A percentile compares a stretch with the other conserved stretches of the same genome.
These are phyloP conservation scores for Phenacoccus solenopsis DNA, from an alignment of 1,140 invertebrate genomes.

Conservation along the genomic window DNA sequence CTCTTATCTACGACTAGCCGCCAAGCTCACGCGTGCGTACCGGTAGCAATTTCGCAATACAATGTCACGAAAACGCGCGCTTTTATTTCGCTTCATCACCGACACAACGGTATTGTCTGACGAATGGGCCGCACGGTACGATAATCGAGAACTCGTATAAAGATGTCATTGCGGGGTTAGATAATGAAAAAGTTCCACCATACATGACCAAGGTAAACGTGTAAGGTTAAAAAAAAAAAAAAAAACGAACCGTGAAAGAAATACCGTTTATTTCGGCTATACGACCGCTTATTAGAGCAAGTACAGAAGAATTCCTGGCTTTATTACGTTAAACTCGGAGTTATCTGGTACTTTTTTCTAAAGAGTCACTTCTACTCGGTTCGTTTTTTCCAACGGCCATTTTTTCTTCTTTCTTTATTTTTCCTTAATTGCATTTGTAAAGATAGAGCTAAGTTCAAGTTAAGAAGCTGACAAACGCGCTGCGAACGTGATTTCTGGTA, in stretches of 20 bases:
- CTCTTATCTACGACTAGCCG: too few relatives aligned
- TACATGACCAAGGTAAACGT: not conserved
- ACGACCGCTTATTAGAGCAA: slow-evolving; percentile 6
- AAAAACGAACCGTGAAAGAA: slow-evolving; percentile 8
- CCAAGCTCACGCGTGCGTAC: too few relatives aligned
- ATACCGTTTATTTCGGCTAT: slow-evolving; percentile 16
- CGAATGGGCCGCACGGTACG: not conserved
- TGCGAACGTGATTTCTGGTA: slow-evolving; percentile 10
- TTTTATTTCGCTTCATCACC: not conserved
- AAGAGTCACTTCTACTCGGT: not conserved
- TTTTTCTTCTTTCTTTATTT: not conserved
- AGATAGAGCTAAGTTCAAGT: slow-evolving; percentile 16
- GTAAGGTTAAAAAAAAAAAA: not conserved
- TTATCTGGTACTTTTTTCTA: slow-evolving; percentile 7
- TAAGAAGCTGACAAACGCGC: slow-evolving; percentile 16
- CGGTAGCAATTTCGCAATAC: not conserved
- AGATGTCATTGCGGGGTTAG: not conserved
- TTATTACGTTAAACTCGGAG: slow-evolving; percentile 7
- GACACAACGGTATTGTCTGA: not conserved
- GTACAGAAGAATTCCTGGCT: slow-evolving; percentile 11
- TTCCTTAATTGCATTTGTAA: slow-evolving; percentile 16
- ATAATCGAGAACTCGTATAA: not conserved
- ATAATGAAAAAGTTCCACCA: not conserved
- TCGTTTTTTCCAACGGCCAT: not conserved
- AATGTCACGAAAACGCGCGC: not conserved